Percentiles rank a stretch among this genome's conserved stretches.
phyloP scores from a whole-genome alignment of 2,113 vertebrate genomes.

The Xenus cinereus region DNA sequence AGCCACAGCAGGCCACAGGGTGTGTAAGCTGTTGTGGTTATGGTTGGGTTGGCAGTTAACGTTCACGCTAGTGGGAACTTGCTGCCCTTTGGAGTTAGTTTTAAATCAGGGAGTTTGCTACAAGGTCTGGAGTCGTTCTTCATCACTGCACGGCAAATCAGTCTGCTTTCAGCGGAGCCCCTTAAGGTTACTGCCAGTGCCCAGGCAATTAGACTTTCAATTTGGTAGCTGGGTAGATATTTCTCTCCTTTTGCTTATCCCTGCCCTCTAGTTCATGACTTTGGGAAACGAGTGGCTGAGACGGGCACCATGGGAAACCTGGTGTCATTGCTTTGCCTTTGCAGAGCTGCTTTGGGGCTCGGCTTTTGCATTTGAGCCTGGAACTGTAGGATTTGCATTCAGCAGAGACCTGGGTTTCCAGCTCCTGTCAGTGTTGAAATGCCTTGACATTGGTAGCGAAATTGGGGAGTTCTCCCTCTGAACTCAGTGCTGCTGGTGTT shows the following conservation, averaged over 20 bases:
- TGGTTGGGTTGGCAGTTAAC: not conserved
- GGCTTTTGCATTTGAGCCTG: not conserved
- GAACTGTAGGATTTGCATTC: not conserved
- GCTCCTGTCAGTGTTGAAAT: not conserved
- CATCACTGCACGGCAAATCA: not conserved
- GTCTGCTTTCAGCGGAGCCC: not conserved
- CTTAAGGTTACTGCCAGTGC: not conserved
- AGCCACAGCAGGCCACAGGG: accelerated
- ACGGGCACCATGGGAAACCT: not conserved
- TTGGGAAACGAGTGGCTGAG: not conserved
- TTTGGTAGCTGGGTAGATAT: not conserved
- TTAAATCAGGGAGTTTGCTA: not conserved
- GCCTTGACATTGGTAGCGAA: not conserved
- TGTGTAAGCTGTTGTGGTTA: not conserved
- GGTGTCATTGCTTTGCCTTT: not conserved
- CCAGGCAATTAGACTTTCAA: not conserved
- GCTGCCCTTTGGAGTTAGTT: not conserved
- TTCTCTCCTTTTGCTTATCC: not conserved
- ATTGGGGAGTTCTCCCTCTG: not conserved
- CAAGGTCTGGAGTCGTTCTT: not conserved
- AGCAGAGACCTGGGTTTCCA: not conserved
- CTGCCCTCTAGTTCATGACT: not conserved
- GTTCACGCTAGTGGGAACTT: not conserved
- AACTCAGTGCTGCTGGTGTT: not conserved
- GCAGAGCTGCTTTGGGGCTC: not conserved